Evolutionary conservation across 92 coral and sea anemone genomes (phyloP), one percentile per base, ranked within the genome.

Genomic region (Palythoa heliodiscus): DNA sequence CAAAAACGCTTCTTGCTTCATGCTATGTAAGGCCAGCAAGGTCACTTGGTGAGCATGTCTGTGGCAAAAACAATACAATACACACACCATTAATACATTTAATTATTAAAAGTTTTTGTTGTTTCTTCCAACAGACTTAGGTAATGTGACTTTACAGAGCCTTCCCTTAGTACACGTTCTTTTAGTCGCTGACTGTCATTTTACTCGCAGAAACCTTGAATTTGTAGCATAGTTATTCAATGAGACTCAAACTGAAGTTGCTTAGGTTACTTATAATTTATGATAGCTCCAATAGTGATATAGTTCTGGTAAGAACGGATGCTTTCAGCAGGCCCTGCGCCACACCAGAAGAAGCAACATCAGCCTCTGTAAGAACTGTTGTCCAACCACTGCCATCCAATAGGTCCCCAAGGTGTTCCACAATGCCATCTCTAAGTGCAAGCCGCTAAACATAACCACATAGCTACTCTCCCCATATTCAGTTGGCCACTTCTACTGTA

Each of bases 11-110:
- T 76, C 86, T 82, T 76, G 50, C 50, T 81, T 76, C 57, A 88
- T 47, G 37, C 77, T 88, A 55, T 75, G 73, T 48, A 87, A 88
- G 67, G 85, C 85, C 87, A 89, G 81, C 64, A 84, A 79, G 71
- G 91, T 75, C 37, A 89, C 91, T 63, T 89, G 91, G 68, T 89
- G 91, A 55, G 84, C 78, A 84, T 84, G 87, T 81, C 93, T 90
- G 69, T 79, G 82, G 52, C 69, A 37, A 37, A 55, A 47, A 71
- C 57, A 71, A 38, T 68, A 73, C 11, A 78, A 81, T 87, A 10
- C 50, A 43, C 50, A 43, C 50, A 43, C 50, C 50, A 43, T 43
- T 43, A 43, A 43, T 43, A 43, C 50, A 43, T 43, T 60, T 64
- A 58, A 38, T 22, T 63, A 60, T 77, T 7, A 69, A 19, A n/a